Base-by-base conservation (phyloP, 2,888 invertebrate species). In the Thysanoteuthis rhombus region DNA sequence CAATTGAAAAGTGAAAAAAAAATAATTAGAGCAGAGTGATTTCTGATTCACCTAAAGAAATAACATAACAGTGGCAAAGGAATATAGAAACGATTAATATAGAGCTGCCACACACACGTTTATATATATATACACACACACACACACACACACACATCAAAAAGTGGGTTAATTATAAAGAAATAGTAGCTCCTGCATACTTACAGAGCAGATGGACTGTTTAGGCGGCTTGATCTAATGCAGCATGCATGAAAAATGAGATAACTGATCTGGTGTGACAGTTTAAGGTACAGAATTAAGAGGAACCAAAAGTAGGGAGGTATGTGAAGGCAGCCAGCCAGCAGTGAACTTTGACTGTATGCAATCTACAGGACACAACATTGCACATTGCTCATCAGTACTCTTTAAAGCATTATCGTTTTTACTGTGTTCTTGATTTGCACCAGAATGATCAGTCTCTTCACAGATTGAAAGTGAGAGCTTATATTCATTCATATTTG, bases 151-250 rank as follows among this genome's bases (percentile, higher is more conserved):
- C 22, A 47, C 16, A 52, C 52, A 52, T 52, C 25, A 52, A 52
- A 40, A 32, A 22, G 10, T 40, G 32, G 40, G 28, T 92, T 92
- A 42, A n/a, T 92, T 92, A 92, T 92, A 92, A 92, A 92, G 91
- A 92, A 92, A 92, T 92, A 92, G 90, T 75, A 36, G 91, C 91
- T 92, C 91, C 45, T 92, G 91, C 40, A 92, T 92, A 92, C 91
- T 92, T 92, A 92, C 91, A 92, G 91, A 92, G 91, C 91, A 92
- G 91, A 92, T 92, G 91, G 91, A 92, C 91, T 92, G 91, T 92
- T 92, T 92, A 40, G 91, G 91, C 91, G 91, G 91, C 91, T 92
- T 92, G 91, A 92, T 92, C 91, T 92, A 92, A 92, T 92, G 91
- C 91, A 92, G 91, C 91, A 92, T 92, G 91, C 91, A 92, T 92